Conservation (phyloP, 2,888 invertebrate genomes). For the Oscheius sp. region DNA sequence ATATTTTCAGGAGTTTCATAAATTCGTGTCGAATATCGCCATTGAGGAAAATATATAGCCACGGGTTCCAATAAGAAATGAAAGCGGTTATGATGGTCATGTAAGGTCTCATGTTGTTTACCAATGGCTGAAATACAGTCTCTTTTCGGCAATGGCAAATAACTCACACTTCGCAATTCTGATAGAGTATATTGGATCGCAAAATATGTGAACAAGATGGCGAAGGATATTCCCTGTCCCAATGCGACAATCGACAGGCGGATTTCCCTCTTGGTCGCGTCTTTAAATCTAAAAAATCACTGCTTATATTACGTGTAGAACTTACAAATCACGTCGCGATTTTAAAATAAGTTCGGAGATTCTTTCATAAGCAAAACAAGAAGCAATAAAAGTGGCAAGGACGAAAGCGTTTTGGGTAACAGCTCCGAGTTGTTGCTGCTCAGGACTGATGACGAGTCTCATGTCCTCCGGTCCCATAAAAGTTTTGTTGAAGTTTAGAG, state of each 20-base stretch:
- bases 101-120: neutral
- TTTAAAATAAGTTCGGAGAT: neutral
- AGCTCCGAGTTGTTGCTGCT: neutral
- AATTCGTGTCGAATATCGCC: neutral
- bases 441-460: neutral
- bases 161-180: neutral
- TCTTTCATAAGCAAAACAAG: neutral
- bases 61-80: neutral
- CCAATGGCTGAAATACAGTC: neutral
- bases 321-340: no score
- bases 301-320: no score
- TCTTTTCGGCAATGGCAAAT: neutral
- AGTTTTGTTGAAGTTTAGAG: neutral
- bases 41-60: neutral
- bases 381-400: neutral
- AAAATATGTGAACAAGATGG: neutral
- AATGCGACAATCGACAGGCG: slow-evolving; percentile 1
- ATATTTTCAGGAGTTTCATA: neutral
- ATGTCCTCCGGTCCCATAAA: neutral
- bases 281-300: no score
- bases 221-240: neutral
- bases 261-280: neutral
- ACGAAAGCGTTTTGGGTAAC: neutral
- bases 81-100: neutral
- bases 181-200: neutral